phyloP scores from a whole-genome alignment of 1,140 invertebrate genomes.

The Drosophila kurseongensis region DNA sequence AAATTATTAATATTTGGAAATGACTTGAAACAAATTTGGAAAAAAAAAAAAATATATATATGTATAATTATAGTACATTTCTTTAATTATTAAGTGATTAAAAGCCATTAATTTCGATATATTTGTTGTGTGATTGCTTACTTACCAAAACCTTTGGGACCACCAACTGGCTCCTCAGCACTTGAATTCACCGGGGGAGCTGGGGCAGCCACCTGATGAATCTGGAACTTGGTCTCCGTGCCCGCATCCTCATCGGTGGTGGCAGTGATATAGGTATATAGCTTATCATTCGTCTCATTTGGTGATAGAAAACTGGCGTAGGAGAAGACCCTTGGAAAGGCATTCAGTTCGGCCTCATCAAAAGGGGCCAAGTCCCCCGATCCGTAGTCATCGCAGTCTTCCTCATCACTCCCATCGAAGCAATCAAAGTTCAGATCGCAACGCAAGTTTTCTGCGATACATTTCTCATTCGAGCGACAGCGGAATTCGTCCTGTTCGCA shows the following conservation, averaged over 20 bases:
- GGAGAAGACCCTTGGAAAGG: conserved; percentile 74
- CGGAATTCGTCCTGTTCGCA: conserved; percentile 87
- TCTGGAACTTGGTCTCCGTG: conserved; percentile 70
- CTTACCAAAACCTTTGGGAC: conserved; percentile 77
- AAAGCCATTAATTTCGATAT: not conserved
- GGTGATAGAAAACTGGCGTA: conserved; percentile 77
- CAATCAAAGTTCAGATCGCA: conserved; percentile 95
- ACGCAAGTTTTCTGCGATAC: conserved; percentile 89
- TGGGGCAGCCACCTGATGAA: conserved; percentile 65
- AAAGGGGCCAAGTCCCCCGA: conserved; percentile 58
- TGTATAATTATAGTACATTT: no score
- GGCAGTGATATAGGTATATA: conserved; percentile 77
- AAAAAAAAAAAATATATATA: not conserved
- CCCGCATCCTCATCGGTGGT: conserved; percentile 73
- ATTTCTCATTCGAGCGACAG: conserved; percentile 86
- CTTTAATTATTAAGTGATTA: no score
- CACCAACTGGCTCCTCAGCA: conserved; percentile 51
- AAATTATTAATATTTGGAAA: no score
- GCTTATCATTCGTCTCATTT: conserved; percentile 76
- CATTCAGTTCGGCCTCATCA: conserved; percentile 70
- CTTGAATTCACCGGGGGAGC: conserved; percentile 29
- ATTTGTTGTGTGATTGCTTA: not conserved
- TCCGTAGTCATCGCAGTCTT: conserved; percentile 85
- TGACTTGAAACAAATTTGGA: no score
- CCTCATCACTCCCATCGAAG: conserved; percentile 91